phyloP scores from a whole-genome alignment of 2,113 vertebrate genomes.

The Thamnophis sirtalis region DNA sequence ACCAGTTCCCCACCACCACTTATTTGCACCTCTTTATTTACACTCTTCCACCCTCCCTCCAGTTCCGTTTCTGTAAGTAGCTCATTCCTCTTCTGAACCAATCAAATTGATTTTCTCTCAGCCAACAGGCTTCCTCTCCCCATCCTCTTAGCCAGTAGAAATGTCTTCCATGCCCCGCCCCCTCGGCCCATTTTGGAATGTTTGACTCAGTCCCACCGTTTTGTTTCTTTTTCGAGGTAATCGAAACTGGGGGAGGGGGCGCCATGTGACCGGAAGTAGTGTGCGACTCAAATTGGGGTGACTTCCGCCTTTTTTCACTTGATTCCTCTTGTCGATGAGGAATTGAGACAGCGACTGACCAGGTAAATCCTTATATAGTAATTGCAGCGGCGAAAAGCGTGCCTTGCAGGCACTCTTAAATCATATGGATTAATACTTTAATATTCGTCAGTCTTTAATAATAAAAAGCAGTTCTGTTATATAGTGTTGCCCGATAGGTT shows the following conservation, averaged over 20 bases:
- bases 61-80: too few relatives aligned
- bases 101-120: not conserved
- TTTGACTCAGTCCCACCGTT: not conserved
- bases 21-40: not conserved
- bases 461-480: not conserved
- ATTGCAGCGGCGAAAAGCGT: too few relatives aligned
- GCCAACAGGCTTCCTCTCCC: not conserved
- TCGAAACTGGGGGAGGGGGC: not conserved
- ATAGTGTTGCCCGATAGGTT: not conserved
- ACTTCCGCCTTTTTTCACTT: not conserved
- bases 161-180: not conserved
- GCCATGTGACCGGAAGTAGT: conserved; percentile 30
- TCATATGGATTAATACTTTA: not conserved
- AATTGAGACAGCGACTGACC: not conserved
- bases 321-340: not conserved
- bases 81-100: not conserved
- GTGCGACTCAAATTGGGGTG: not conserved
- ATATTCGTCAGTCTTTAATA: not conserved
- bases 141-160: not conserved
- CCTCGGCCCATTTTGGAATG: too few relatives aligned
- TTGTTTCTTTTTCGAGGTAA: not conserved
- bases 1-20: not conserved
- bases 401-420: not conserved
- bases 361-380: not conserved
- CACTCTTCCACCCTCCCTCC: not conserved